Evolutionary conservation across 2,797 vertebrate genomes (phyloP), one percentile per base, ranked within the genome.

Genomic region (Columba guinea): DNA sequence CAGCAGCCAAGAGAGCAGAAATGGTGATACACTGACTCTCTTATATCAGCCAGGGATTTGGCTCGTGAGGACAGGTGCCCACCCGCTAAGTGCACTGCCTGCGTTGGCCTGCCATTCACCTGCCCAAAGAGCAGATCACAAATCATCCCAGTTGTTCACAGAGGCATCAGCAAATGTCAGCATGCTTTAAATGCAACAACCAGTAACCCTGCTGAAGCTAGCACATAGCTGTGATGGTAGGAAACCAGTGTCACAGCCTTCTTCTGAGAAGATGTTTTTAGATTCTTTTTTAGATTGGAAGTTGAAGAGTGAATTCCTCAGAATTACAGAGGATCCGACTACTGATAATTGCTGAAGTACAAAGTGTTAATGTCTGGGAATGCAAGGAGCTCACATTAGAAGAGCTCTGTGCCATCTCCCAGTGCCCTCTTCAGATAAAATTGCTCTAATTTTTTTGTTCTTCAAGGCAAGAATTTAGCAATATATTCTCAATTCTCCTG

Each of bases 81-180:
- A 13, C 44, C 46, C 46, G 55, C 48, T 34, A 53, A 95, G 67
- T 78, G 84, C 52, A 49, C 52, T 58, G 80, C 81, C 58, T 84
- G 89, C 52, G 27, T 41, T 94, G 0, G 37, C 76, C 93, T 96
- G 85, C 80, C 22, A 3, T 69, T 96, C 90, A 86, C 81, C 78
- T 95, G 75, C 88, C 93, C 95, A 86, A 81, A 95, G 51, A 93
- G 76, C 83, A 84, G 53, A 37, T 76, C 92, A 93, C 87, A 96
- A 90, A 97, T 96, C 96, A 96, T 9, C 58, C 87, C 95, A 96
- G 96, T 48, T 97, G 96, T 91, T 95, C 95, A 62, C 53, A 59
- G 84, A 89, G 88, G 56, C 92, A 88, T 91, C 87, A 95, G 89
- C 90, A 97, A 97, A 97, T 97, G 96, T 97, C 97, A 96, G 71